phyloP scores from a whole-genome alignment of 2,113 vertebrate genomes.

The Forbesichthys papilliferus region DNA sequence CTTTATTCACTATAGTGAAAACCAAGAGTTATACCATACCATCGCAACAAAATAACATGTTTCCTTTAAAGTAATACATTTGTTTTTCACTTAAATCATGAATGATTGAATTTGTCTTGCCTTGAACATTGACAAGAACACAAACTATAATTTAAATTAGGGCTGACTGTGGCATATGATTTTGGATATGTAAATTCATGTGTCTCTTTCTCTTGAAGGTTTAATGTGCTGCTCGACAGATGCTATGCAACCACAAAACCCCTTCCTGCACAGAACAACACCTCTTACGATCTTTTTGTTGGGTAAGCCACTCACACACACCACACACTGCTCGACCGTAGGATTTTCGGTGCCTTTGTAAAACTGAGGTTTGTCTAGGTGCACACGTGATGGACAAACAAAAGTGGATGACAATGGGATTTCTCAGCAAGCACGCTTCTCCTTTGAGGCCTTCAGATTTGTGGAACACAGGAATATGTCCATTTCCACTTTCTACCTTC shows the following conservation, averaged over 20 bases:
- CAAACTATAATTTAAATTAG: too few relatives aligned
- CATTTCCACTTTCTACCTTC: constrained; percentile 76
- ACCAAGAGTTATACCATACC: too few relatives aligned
- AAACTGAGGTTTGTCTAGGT: constrained; percentile 44
- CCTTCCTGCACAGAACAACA: constrained; percentile 8
- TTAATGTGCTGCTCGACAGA: constrained; percentile 77
- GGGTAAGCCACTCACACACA: constrained; percentile 64
- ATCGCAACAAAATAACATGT: too few relatives aligned
- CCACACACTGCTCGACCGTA: neutral
- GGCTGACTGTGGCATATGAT: too few relatives aligned
- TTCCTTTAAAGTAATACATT: too few relatives aligned
- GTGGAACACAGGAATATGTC: constrained; percentile 65
- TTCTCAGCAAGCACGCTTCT: constrained; percentile 64
- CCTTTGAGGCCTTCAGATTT: constrained; percentile 80
- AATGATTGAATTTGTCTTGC: too few relatives aligned
- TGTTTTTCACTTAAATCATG: too few relatives aligned
- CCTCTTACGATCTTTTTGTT: constrained; percentile 74
- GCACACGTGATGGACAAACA: constrained; percentile 67
- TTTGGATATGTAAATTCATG: neutral
- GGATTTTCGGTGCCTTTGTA: neutral
- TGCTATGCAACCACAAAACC: constrained; percentile 70
- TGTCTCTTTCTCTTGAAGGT: constrained; percentile 50
- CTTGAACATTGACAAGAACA: too few relatives aligned
- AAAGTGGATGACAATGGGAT: constrained; percentile 57
- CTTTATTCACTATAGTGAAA: too few relatives aligned